These are phyloP conservation scores for Stichopus chloronotus DNA, from an alignment of 35 echinoderm and acorn worm genomes.

Conservation along the genomic window DNA sequence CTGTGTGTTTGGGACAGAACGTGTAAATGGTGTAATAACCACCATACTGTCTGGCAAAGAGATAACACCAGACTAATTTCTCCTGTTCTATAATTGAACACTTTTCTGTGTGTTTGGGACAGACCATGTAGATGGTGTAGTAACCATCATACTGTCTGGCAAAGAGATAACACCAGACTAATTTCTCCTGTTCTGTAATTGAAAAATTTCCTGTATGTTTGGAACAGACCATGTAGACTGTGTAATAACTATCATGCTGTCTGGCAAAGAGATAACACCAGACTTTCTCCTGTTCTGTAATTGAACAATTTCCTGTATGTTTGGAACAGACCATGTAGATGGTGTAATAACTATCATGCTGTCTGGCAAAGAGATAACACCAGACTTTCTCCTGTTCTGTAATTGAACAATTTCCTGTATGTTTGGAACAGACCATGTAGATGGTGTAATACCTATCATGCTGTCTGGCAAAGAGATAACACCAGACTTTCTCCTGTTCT, in stretches of 20 bases:
- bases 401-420: not conserved
- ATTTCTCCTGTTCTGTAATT: not conserved
- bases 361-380: not conserved
- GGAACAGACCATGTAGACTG: no score
- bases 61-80: slow-evolving; percentile 32
- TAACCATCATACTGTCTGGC: no score
- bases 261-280: not conserved
- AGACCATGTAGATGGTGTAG: no score
- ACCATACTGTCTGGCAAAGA: no score
- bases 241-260: not conserved
- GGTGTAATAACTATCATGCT: no score
- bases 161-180: not conserved
- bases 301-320: not conserved
- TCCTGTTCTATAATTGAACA: not conserved
- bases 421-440: not conserved
- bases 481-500: not conserved
- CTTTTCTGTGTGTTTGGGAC: no score
- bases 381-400: slow-evolving; percentile 13
- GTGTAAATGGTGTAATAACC: no score
- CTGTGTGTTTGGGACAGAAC: no score
- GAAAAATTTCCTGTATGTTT: no score
- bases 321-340: no score
- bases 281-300: not conserved
- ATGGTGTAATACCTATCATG: not conserved
- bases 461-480: not conserved